Base-by-base conservation (phyloP, 2,113 vertebrate genomes). In the Azemiops feae region DNA sequence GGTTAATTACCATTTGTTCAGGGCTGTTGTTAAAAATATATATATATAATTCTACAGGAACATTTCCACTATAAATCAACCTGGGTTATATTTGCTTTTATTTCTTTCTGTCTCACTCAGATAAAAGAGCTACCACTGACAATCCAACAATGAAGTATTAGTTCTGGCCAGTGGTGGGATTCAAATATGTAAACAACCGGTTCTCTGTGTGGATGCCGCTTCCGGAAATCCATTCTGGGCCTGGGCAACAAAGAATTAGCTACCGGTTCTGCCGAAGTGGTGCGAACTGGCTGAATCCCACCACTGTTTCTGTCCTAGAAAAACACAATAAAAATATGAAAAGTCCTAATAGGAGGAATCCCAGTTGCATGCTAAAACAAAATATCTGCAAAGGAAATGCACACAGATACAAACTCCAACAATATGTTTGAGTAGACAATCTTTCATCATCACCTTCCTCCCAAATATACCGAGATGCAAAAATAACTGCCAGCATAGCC, bases 71-170 rank as follows among this genome's bases (percentile, higher is more conserved):
- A 55, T 39, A 93, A 89, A 53, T 23, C 23, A 74, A 52, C 7
- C 3, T 88, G 85, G 69, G 91, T 92, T n/a, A 69, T 69, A 69
- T 69, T 89, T 53, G 52, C 25, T 9, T 34, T 91, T 30, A 22
- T 39, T 60, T 89, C 39, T 92, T 91, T 93, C 89, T 54, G 11
- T 54, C 50, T 18, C 30, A 12, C 3, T 81, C 53, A 85, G 92
- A 81, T 88, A 7, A 43, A 88, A 50, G 52, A 91, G 25, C 9
- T 69, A 0, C 0, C 52, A 47, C 53, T 92, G 88, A 92, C 53
- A 93, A 91, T 43, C 69, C 89, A 96, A n/a, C 64, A 94, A 93
- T 89, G 52, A 43, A 87, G 93, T 90, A 89, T 27, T 45, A 93
- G 39, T 7, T 74, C 69, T 89, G n/a, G 87, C 50, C 95, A 50